A percentile compares a stretch with the other conserved stretches of the same genome.
Evolutionary conservation across 1,140 invertebrate species (phyloP).

Genomic region (Sinonovacula constricta): DNA sequence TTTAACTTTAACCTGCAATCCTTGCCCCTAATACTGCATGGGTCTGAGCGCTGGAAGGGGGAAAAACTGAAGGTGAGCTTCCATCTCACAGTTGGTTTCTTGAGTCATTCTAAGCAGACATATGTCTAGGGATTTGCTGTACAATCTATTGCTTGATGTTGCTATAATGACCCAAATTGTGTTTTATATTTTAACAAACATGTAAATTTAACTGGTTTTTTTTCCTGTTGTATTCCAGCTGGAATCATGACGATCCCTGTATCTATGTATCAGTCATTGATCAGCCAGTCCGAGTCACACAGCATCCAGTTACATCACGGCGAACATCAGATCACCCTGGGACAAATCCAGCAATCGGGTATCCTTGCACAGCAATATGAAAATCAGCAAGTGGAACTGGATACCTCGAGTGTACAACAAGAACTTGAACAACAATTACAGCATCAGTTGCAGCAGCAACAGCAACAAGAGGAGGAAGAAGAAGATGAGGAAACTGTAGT

Average conservation of each 20-base stretch:
- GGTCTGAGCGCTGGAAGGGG: too few species aligned
- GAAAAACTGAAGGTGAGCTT: too few species aligned
- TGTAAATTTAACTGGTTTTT: neutral
- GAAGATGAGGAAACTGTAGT: too few species aligned
- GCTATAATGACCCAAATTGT: neutral
- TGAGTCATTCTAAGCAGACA: neutral
- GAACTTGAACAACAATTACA: too few species aligned
- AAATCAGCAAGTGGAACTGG: too few species aligned
- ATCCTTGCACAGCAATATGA: conserved; percentile 30
- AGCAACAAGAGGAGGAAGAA: conserved; percentile 17
- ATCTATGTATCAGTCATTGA: conserved; percentile 33
- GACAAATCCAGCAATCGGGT: conserved; percentile 7
- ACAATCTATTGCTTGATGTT: neutral
- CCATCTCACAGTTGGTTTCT: neutral
- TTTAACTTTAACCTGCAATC: too few species aligned
- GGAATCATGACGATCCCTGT: conserved; percentile 43
- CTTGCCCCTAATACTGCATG: too few species aligned
- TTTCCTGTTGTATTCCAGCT: conserved; percentile 16
- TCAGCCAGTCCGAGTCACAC: conserved; percentile 5
- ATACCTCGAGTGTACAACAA: too few species aligned
- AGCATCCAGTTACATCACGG: neutral
- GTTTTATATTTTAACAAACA: neutral
- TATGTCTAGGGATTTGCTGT: neutral
- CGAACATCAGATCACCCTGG: conserved; percentile 6
- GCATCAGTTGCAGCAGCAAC: conserved; percentile 32